These are phyloP conservation scores for Pentamera pediparva DNA, from an alignment of 53 echinoderm and acorn worm species.

Conservation along the genomic window DNA sequence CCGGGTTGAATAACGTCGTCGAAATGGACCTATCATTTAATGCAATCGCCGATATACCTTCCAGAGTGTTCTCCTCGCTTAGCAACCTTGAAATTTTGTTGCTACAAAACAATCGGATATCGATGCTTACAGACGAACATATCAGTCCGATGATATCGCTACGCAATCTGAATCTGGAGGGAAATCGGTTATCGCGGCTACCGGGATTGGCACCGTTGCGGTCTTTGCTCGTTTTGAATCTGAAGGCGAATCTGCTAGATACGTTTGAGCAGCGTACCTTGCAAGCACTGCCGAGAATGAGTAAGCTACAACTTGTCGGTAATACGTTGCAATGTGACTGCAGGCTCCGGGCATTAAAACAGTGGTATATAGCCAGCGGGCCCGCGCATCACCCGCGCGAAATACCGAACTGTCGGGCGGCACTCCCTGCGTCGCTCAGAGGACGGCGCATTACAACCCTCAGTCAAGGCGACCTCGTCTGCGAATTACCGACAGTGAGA, in stretches of 20 bases:
- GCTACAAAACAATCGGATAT: conserved; percentile 72
- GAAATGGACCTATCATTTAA: conserved; percentile 74
- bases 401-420: conserved; percentile 57
- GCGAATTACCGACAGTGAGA: conserved; percentile 49
- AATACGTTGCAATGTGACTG: conserved; percentile 87
- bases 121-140: conserved; percentile 35
- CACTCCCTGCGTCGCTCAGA: conserved; percentile 41
- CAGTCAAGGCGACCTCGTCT: conserved; percentile 37
- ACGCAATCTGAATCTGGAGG: conserved; percentile 44
- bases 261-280: conserved; percentile 56
- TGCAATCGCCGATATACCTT: conserved; percentile 44
- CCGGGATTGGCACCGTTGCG: conserved; percentile 59
- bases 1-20: conserved; percentile 39
- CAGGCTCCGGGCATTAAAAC: conserved; percentile 40
- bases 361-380: conserved; percentile 55
- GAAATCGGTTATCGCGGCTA: conserved; percentile 59
- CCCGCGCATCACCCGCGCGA: conserved; percentile 58
- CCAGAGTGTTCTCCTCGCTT: conserved; percentile 35
- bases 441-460: conserved; percentile 59
- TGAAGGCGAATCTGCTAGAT: conserved; percentile 60
- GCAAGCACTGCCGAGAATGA: conserved; percentile 48
- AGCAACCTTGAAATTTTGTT: conserved; percentile 56
- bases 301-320: conserved; percentile 47
- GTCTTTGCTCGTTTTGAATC: conserved; percentile 44
- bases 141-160: conserved; percentile 52